phyloP scores from a whole-genome alignment of 2,888 invertebrate genomes.

The Apomyelois bistriatella region DNA sequence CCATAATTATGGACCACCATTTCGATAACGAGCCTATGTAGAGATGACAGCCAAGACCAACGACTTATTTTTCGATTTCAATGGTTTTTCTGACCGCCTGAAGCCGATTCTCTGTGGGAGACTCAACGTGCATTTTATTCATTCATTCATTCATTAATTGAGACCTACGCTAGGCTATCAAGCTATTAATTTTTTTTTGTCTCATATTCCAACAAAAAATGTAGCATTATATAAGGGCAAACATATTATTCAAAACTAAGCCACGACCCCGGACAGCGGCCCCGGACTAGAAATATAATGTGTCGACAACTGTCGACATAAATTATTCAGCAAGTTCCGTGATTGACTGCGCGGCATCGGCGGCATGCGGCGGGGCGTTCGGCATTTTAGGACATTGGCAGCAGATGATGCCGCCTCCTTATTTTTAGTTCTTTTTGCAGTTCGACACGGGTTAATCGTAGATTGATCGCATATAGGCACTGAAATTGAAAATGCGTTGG shows the following conservation, averaged over 20 bases:
- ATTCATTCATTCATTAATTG: too few relatives aligned
- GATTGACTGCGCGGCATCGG: neutral
- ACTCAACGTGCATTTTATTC: too few relatives aligned
- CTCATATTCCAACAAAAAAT: too few relatives aligned
- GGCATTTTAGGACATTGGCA: slow-evolving; percentile 1
- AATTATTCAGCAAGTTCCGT: slow-evolving; percentile 1
- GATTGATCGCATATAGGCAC: neutral
- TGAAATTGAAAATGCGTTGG: neutral
- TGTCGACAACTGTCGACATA: slow-evolving; percentile 5
- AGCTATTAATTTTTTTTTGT: too few relatives aligned
- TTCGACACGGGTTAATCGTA: slow-evolving; percentile 2
- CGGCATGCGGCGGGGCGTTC: neutral
- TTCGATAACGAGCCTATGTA: too few relatives aligned
- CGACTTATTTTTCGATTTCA: too few relatives aligned
- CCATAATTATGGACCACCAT: too few relatives aligned
- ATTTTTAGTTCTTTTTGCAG: neutral
- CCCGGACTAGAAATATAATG: neutral
- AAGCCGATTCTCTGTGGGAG: too few relatives aligned
- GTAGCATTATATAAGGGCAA: too few relatives aligned
- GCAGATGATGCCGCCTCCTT: neutral
- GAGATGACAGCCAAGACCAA: too few relatives aligned
- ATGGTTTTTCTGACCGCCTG: too few relatives aligned
- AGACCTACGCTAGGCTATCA: too few relatives aligned
- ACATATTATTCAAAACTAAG: neutral
- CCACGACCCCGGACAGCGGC: neutral